Percentiles rank a stretch among this genome's conserved stretches.
Conservation (phyloP, 2,797 vertebrate species). For the Odontamblyopus rebecca region DNA sequence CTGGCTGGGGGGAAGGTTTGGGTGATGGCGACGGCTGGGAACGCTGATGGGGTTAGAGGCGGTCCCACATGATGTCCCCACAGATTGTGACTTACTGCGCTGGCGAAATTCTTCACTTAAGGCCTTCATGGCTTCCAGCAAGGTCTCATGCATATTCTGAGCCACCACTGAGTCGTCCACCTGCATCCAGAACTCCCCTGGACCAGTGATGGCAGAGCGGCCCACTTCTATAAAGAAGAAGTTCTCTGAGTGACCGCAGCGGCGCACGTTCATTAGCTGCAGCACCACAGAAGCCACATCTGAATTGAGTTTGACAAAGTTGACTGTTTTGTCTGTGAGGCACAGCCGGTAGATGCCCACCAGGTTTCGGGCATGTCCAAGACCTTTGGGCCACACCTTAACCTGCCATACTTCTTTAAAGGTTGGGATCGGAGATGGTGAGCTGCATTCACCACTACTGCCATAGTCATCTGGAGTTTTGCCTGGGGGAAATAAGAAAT, state of each 20-base stretch:
- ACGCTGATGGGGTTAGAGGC: constrained; percentile 85
- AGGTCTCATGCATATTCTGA: constrained; percentile 89
- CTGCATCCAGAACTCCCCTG: constrained; percentile 85
- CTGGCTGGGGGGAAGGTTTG: constrained; percentile 80
- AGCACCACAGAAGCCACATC: constrained; percentile 80
- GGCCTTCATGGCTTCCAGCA: constrained; percentile 88
- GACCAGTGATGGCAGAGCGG: constrained; percentile 79
- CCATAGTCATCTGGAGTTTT: constrained; percentile 74
- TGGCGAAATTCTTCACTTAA: constrained; percentile 87
- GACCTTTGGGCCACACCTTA: constrained; percentile 84
- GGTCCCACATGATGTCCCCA: constrained; percentile 77
- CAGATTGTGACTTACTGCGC: constrained; percentile 82
- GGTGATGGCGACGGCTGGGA: constrained; percentile 79
- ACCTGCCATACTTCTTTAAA: constrained; percentile 90
- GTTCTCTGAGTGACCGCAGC: constrained; percentile 85
- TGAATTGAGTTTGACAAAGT: constrained; percentile 84
- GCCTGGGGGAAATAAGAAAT: constrained; percentile 58
- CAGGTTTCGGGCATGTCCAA: constrained; percentile 82
- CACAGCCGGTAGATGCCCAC: constrained; percentile 85
- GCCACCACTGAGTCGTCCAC: constrained; percentile 84
- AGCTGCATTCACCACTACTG: constrained; percentile 78
- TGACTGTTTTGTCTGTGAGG: constrained; percentile 84
- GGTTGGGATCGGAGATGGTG: constrained; percentile 76
- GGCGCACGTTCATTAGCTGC: constrained; percentile 85
- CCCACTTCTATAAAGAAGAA: constrained; percentile 91